Evolutionary conservation across 2,113 vertebrate genomes (phyloP).

Genomic region (Scopus umbretta): DNA sequence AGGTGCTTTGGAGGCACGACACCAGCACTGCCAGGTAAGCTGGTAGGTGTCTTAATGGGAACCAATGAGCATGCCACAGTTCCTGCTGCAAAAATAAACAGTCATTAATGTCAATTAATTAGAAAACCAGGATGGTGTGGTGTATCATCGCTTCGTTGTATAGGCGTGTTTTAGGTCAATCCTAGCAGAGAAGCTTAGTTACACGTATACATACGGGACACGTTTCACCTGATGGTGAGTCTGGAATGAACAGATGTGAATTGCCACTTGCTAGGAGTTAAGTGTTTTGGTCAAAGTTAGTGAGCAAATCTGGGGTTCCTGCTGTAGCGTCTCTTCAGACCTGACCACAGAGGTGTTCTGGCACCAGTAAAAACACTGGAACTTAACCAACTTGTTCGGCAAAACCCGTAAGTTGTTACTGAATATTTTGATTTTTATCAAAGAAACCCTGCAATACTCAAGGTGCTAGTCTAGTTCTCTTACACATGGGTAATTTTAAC

Average conservation of each 20-base stretch:
- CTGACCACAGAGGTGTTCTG: background rate
- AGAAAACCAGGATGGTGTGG: background rate
- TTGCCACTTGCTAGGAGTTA: background rate
- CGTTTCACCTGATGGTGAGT: background rate
- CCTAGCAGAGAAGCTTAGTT: background rate
- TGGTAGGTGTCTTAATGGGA: background rate
- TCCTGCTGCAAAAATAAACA: background rate
- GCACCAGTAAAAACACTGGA: background rate
- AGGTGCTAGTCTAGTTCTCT: background rate
- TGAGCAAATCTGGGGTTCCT: background rate
- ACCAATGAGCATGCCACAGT: background rate
- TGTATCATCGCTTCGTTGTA: background rate
- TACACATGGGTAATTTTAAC: background rate
- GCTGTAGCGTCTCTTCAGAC: background rate
- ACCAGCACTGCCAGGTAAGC: background rate
- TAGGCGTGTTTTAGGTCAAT: background rate
- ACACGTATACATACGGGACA: background rate
- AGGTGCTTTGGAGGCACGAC: background rate
- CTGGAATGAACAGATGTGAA: background rate
- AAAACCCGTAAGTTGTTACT: background rate
- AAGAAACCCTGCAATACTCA: background rate
- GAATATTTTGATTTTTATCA: slow-evolving; percentile 6
- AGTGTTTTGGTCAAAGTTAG: background rate
- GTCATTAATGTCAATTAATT: background rate
- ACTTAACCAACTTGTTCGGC: background rate